Conservation (phyloP, 2,113 vertebrate species). For the Morphnarchus princeps region DNA sequence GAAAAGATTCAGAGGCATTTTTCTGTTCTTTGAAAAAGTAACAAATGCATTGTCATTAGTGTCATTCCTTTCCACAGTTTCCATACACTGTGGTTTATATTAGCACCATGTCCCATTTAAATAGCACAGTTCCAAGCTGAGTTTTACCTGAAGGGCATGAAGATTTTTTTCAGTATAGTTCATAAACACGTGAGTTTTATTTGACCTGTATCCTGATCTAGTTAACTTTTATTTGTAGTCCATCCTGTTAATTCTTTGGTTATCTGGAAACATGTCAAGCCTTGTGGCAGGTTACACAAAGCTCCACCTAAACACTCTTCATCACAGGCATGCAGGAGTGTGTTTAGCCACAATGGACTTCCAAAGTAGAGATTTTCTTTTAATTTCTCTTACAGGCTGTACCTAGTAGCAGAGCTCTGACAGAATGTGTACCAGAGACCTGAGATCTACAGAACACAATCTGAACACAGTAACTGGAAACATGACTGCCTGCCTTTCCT, state of each 20-base stretch:
- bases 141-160: neutral
- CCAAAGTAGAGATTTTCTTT: neutral
- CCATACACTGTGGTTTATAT: neutral
- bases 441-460: neutral
- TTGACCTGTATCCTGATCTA: neutral
- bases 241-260: neutral
- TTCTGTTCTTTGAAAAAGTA: neutral
- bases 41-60: neutral
- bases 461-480: neutral
- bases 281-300: neutral
- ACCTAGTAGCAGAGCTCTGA: neutral
- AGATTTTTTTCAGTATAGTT: neutral
- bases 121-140: neutral
- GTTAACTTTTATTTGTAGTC: neutral
- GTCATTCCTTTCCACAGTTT: neutral
- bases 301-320: neutral
- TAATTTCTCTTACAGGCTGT: neutral
- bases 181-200: neutral
- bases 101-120: neutral
- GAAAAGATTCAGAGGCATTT: neutral
- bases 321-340: neutral
- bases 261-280: neutral
- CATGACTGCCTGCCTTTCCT: neutral
- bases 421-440: neutral
- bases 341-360: neutral